phyloP scores from a whole-genome alignment of 2,113 vertebrate species.

The Corynorhinus townsendii region DNA sequence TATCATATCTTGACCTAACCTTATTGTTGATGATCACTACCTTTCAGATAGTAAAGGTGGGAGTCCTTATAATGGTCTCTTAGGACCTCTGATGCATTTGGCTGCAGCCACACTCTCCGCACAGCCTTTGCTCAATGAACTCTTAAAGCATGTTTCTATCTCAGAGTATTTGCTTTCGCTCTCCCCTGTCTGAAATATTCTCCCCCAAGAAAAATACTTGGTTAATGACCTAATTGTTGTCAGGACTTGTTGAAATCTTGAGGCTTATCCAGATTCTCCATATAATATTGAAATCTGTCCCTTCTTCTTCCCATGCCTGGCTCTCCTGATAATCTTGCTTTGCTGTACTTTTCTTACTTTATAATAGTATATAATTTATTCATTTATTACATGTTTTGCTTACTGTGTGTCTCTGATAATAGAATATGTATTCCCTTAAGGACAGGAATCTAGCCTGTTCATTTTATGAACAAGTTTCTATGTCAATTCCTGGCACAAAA shows the following conservation, averaged over 20 bases:
- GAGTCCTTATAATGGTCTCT: accelerated
- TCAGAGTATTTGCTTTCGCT: neutral
- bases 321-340: neutral
- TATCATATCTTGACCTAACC: neutral
- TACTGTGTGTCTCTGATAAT: neutral
- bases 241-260: neutral
- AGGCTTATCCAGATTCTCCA: neutral
- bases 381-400: neutral
- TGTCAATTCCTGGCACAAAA: neutral
- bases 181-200: neutral
- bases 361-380: neutral
- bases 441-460: neutral
- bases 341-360: neutral
- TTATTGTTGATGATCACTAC: neutral
- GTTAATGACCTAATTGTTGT: neutral
- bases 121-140: neutral
- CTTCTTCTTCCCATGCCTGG: neutral
- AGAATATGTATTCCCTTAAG: neutral
- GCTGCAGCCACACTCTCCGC: too few species aligned
- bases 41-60: neutral
- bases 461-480: neutral
- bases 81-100: neutral
- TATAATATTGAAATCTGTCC: neutral
- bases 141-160: neutral
- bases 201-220: neutral